A percentile compares a stretch with the other conserved stretches of the same genome.
Conservation (phyloP, 2,797 vertebrate genomes). For the Harpagifer antarcticus region DNA sequence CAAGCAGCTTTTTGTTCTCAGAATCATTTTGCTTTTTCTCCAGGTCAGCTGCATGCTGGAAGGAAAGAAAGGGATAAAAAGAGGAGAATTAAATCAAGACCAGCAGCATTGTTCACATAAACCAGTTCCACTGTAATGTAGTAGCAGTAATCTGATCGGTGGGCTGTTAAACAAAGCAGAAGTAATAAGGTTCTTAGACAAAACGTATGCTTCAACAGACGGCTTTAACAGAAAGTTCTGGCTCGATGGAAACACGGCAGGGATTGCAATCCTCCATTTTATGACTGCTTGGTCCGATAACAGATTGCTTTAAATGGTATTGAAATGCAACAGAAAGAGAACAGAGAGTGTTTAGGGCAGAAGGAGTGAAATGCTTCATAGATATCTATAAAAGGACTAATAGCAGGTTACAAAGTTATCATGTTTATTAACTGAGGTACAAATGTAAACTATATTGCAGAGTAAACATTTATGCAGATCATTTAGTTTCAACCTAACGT, state of each 20-base stretch:
- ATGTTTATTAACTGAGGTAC: background rate
- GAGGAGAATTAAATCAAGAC: background rate
- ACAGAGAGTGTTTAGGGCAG: conserved; percentile 49
- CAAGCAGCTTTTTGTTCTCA: conserved; percentile 95
- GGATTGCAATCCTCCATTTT: conserved; percentile 62
- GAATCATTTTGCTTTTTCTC: conserved; percentile 99
- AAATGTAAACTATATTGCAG: background rate
- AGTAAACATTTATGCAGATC: background rate
- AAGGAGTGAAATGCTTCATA: conserved; percentile 55
- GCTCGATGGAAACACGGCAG: conserved; percentile 57
- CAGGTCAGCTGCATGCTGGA: conserved; percentile 95
- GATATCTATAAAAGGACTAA: conserved; percentile 74
- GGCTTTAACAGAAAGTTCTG: conserved; percentile 38
- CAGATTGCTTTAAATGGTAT: conserved; percentile 78
- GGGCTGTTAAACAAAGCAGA: background rate
- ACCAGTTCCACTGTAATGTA: background rate
- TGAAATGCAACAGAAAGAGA: conserved; percentile 49
- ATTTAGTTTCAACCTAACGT: background rate
- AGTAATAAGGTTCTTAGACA: conserved; percentile 20
- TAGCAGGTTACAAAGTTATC: background rate
- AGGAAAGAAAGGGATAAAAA: conserved; percentile 19
- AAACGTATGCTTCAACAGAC: conserved; percentile 7
- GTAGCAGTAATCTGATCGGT: background rate
- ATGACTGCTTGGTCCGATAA: conserved; percentile 64
- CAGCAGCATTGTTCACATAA: background rate